Evolutionary conservation across 2,888 invertebrate genomes (phyloP), one percentile per base, ranked within the genome.

Genomic region (Agrochola circellaris): DNA sequence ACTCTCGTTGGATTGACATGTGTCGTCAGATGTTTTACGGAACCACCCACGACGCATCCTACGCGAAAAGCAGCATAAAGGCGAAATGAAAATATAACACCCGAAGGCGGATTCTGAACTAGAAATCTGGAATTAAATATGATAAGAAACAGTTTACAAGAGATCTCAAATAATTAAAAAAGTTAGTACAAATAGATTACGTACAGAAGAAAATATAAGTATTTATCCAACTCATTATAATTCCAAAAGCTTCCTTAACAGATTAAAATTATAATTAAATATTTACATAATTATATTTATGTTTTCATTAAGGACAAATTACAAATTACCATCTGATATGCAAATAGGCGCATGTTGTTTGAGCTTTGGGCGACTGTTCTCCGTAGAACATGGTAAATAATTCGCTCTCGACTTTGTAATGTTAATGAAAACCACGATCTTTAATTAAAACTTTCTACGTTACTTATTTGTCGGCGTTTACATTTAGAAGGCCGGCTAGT

Each of bases 381-480:
- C 71, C 30, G 60, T 76, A 66, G 72, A 81, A 75, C 77, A 81
- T 83, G 65, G 74, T 78, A 77, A 83, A 85, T 87, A 86, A 88
- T 84, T 84, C 66, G 77, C 79, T 79, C 73, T 77, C 79, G 76
- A 86, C 85, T 84, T 86, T 81, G 91, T 88, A 88, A 88, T 74
- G 84, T 83, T 88, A 89, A 90, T 89, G 87, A 87, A 90, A 90
- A 90, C 90, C 90, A 79, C 91, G 66, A 81, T 90, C 82, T 90
- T 89, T 89, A 90, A 91, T 91, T 90, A 90, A 86, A 91, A 91
- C 89, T 92, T 90, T 88, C 78, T 79, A 86, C 81, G 85, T 87
- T 79, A 86, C 85, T 75, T 82, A 81, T 84, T 81, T 75, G 77
- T 75, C 71, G 70, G 67, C 69, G 54, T 87, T 85, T 82, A 87